Conservation (phyloP, 2,888 invertebrate genomes). For the Caenorhabditis sp. region DNA sequence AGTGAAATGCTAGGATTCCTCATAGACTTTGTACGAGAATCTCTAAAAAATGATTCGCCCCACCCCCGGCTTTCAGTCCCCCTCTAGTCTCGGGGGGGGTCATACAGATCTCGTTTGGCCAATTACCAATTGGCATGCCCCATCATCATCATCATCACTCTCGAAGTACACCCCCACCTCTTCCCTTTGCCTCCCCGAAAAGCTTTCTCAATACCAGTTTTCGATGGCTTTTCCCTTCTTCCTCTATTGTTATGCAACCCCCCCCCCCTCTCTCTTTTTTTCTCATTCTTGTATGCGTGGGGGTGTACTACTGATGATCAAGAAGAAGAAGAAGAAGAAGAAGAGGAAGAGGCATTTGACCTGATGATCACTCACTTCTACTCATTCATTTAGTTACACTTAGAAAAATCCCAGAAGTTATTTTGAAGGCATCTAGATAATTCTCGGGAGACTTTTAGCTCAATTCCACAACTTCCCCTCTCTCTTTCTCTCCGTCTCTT, state of each 20-base stretch:
- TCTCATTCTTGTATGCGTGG: not conserved
- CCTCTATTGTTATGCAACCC: not conserved
- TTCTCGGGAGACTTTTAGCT: too few species aligned
- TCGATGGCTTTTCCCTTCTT: slow-evolving; percentile 1
- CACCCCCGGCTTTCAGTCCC: not conserved
- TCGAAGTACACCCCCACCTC: slow-evolving; percentile 30
- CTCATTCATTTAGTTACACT: too few species aligned
- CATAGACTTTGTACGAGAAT: too few species aligned
- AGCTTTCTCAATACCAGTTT: slow-evolving; percentile 35
- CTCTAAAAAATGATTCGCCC: not conserved
- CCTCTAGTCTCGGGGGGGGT: not conserved
- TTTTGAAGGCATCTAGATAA: too few species aligned
- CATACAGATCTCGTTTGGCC: slow-evolving; percentile 24
- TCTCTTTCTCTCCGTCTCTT: slow-evolving; percentile 8
- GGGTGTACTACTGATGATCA: too few species aligned
- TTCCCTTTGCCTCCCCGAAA: slow-evolving; percentile 7
- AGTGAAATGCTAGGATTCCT: too few species aligned
- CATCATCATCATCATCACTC: slow-evolving; percentile 31
- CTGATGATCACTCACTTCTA: too few species aligned
- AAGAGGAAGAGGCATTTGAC: too few species aligned
- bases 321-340: not conserved
- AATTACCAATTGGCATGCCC: slow-evolving; percentile 36
- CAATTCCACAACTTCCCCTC: too few species aligned
- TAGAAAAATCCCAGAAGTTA: too few species aligned
- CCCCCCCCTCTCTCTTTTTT: slow-evolving; percentile 4